A percentile compares a stretch with the other conserved stretches of the same genome.
phyloP scores from a whole-genome alignment of 2,888 invertebrate species.

The Epirrhoe tristata region DNA sequence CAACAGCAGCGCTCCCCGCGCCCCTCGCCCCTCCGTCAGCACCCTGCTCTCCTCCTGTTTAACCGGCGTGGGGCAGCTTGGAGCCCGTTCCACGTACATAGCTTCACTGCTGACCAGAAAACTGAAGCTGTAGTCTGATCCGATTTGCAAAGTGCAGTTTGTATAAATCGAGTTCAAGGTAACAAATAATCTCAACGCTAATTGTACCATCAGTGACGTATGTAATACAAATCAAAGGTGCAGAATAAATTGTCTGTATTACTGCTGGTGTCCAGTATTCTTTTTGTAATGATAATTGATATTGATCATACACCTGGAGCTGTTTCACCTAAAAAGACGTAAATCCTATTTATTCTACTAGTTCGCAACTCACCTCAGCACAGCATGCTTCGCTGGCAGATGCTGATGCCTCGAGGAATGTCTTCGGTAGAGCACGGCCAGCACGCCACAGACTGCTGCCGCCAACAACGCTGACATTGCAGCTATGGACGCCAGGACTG shows the following conservation, averaged over 20 bases:
- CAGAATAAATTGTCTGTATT: too few relatives aligned
- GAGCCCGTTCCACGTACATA: slow-evolving; percentile 74
- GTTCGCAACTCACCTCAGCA: slow-evolving; percentile 71
- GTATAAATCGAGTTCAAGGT: too few relatives aligned
- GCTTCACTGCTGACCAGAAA: slow-evolving; percentile 63
- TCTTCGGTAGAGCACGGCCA: slow-evolving; percentile 89
- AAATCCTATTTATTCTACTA: too few relatives aligned
- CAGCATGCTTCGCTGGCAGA: slow-evolving; percentile 80
- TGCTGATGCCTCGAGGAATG: slow-evolving; percentile 83
- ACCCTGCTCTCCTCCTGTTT: slow-evolving; percentile 82
- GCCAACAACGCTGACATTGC: slow-evolving; percentile 91
- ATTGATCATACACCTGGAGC: too few relatives aligned
- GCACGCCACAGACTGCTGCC: slow-evolving; percentile 90
- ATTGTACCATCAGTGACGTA: too few relatives aligned
- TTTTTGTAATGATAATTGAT: too few relatives aligned
- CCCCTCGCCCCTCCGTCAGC: slow-evolving; percentile 65
- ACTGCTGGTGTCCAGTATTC: too few relatives aligned
- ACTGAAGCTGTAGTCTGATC: background rate
- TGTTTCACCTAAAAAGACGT: too few relatives aligned
- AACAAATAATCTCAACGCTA: too few relatives aligned
- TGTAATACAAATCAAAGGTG: too few relatives aligned
- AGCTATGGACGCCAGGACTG: slow-evolving; percentile 90
- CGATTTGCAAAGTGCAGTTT: too few relatives aligned
- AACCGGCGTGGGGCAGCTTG: slow-evolving; percentile 74
- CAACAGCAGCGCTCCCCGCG: slow-evolving; percentile 71